These are phyloP conservation scores for Mythimna impura DNA, from an alignment of 2,888 invertebrate species.

Conservation along the genomic window DNA sequence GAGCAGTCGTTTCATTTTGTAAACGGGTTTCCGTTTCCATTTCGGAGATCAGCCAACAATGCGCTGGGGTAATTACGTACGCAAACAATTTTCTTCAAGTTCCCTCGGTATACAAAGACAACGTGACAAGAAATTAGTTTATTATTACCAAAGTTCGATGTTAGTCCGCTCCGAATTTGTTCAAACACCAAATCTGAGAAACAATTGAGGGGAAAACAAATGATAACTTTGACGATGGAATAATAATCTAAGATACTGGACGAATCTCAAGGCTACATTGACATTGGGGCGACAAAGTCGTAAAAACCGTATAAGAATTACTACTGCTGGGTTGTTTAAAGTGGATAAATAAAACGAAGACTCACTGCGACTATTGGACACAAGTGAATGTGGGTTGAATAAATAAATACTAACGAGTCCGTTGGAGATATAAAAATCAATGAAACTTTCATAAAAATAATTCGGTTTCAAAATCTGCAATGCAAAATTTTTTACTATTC, in stretches of 20 bases:
- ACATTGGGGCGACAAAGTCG: neutral
- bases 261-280: neutral
- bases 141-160: constrained; percentile 64
- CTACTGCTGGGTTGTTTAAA: neutral
- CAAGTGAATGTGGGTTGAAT: constrained; percentile 47
- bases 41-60: constrained; percentile 75
- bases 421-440: constrained; percentile 32
- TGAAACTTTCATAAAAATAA: constrained; percentile 26
- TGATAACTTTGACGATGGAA: constrained; percentile 14
- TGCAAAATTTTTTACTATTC: constrained; percentile 19
- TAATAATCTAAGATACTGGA: constrained; percentile 1
- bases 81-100: constrained; percentile 75
- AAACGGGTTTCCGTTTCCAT: constrained; percentile 73
- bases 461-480: constrained; percentile 40
- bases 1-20: constrained; percentile 69
- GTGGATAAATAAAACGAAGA: constrained; percentile 36
- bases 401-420: constrained; percentile 51
- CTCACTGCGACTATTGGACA: constrained; percentile 28
- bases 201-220: constrained; percentile 30
- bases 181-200: constrained; percentile 56
- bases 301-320: constrained; percentile 16
- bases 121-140: constrained; percentile 70
- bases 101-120: constrained; percentile 63
- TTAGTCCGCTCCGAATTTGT: constrained; percentile 61
- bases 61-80: constrained; percentile 76